These are phyloP conservation scores for Drosophila hydei DNA, from an alignment of 1,140 invertebrate genomes.

Conservation along the genomic window DNA sequence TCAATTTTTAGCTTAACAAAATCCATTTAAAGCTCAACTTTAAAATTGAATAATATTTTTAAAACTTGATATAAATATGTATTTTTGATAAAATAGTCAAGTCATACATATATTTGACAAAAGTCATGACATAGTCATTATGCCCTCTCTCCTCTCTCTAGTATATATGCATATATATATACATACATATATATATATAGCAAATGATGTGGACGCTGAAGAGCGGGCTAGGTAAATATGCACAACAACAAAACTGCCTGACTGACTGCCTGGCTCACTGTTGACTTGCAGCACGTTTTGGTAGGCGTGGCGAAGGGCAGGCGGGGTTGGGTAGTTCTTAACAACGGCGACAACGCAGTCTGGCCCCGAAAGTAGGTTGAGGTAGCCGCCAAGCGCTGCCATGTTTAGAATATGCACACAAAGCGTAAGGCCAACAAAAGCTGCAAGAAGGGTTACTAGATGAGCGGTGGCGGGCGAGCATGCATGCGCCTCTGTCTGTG, in stretches of 20 bases:
- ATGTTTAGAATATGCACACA: constrained; percentile 81
- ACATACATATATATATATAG: constrained; percentile 4
- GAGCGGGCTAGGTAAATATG: constrained; percentile 67
- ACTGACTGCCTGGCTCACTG: constrained; percentile 62
- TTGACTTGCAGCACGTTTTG: constrained; percentile 56
- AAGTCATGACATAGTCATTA: not conserved
- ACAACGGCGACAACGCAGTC: constrained; percentile 48
- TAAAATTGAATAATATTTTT: too few relatives aligned
- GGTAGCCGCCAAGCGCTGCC: constrained; percentile 74
- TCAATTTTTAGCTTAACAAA: too few relatives aligned
- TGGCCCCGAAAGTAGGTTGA: constrained; percentile 73
- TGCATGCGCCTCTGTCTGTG: not conserved
- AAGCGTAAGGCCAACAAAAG: constrained; percentile 77
- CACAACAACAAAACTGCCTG: constrained; percentile 58
- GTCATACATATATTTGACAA: not conserved
- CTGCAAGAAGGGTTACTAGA: constrained; percentile 47
- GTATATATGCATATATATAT: too few relatives aligned
- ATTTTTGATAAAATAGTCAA: too few relatives aligned
- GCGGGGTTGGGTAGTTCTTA: constrained; percentile 60
- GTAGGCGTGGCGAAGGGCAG: not conserved
- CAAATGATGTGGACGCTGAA: constrained; percentile 40
- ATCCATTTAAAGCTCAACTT: too few relatives aligned
- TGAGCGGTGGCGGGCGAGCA: constrained; percentile 11
- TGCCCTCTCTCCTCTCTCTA: not conserved
- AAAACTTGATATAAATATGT: too few relatives aligned